Conservation (phyloP, 2,888 invertebrate genomes). For the Caenorhabditis panamensis region DNA sequence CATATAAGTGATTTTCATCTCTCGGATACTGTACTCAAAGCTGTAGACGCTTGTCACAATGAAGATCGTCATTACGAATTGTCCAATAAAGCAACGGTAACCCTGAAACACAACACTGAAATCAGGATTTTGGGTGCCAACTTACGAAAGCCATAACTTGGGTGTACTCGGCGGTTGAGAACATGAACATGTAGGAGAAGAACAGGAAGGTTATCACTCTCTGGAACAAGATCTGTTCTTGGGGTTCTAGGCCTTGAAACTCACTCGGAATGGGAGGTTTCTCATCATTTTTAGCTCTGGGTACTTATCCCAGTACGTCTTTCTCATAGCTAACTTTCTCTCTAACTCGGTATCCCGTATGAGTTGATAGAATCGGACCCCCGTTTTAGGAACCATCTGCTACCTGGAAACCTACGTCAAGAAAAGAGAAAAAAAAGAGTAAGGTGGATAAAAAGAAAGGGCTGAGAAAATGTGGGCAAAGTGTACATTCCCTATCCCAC, state of each 20-base stretch:
- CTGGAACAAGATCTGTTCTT: slow-evolving; percentile 10
- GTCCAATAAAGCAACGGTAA: background rate
- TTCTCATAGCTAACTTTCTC: background rate
- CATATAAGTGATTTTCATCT: background rate
- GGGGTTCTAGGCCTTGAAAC: background rate
- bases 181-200: slow-evolving; percentile 30
- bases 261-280: slow-evolving; percentile 2
- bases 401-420: background rate
- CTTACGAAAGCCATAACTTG: slow-evolving; percentile 6
- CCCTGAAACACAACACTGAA: background rate
- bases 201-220: slow-evolving; percentile 12
- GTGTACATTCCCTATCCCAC: background rate
- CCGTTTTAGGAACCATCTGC: background rate
- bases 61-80: background rate
- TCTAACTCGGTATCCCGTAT: background rate
- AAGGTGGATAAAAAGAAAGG: background rate
- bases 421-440: background rate
- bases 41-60: background rate
- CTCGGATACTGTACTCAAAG: slow-evolving; percentile 16
- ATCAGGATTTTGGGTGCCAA: background rate
- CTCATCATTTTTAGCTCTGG: slow-evolving; percentile 19
- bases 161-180: slow-evolving; percentile 13
- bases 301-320: slow-evolving; percentile 37
- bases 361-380: slow-evolving; percentile 7
- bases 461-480: background rate